Evolutionary conservation across 2,888 invertebrate genomes (phyloP).

Genomic region (Chrysomela aeneicollis): DNA sequence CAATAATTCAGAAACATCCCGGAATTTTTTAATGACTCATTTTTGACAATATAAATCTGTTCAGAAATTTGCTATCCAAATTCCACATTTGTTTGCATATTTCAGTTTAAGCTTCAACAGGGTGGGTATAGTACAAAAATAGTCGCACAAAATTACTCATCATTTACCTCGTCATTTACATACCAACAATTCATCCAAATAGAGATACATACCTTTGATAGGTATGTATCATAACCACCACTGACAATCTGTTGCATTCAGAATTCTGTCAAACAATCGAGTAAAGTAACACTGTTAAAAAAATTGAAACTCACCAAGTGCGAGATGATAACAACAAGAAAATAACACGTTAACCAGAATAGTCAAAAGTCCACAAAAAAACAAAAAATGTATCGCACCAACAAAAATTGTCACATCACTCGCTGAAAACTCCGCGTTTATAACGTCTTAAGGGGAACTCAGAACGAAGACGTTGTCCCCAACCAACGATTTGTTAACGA

Average conservation of each 20-base stretch:
- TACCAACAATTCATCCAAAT: too few species aligned
- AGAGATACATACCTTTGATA: too few species aligned
- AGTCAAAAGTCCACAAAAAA: slow-evolving; percentile 38
- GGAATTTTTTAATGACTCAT: too few species aligned
- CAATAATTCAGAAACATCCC: too few species aligned
- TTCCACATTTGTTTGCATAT: too few species aligned
- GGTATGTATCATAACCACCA: too few species aligned
- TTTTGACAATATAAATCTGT: too few species aligned
- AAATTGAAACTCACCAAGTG: slow-evolving; percentile 22
- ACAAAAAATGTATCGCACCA: slow-evolving; percentile 38
- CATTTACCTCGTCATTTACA: too few species aligned
- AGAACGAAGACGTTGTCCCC: slow-evolving; percentile 33
- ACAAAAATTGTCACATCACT: slow-evolving; percentile 49
- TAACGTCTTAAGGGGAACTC: slow-evolving; percentile 22
- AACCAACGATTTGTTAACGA: slow-evolving; percentile 48
- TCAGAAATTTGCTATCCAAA: too few species aligned
- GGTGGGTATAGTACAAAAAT: too few species aligned
- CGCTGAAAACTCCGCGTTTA: slow-evolving; percentile 18
- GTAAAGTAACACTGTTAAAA: background rate
- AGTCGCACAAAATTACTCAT: too few species aligned
- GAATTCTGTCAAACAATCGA: slow-evolving; percentile 5
- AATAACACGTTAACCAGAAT: slow-evolving; percentile 22
- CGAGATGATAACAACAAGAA: slow-evolving; percentile 15
- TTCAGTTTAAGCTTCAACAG: too few species aligned
- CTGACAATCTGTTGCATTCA: slow-evolving; percentile 1